These are phyloP conservation scores for Coreius guichenoti DNA, from an alignment of 2,797 vertebrate species.

Conservation along the genomic window DNA sequence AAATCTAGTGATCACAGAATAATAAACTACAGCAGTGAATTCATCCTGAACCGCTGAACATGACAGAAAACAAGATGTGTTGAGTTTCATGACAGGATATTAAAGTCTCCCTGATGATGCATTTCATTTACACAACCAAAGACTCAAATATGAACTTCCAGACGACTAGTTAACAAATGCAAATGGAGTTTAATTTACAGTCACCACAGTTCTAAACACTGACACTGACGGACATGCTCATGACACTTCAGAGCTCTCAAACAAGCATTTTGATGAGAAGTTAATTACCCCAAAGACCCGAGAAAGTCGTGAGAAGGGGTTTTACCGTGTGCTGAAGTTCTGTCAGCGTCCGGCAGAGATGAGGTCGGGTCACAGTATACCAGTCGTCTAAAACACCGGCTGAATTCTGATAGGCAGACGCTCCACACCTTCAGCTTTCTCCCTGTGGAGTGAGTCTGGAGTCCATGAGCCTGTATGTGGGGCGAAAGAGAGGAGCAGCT, in stretches of 20 bases:
- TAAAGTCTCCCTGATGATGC: too few relatives aligned
- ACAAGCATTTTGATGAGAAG: conserved; percentile 15
- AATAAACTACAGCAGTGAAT: too few relatives aligned
- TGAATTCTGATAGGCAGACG: conserved; percentile 37
- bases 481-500: background rate
- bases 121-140: too few relatives aligned
- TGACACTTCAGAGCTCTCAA: background rate
- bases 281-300: conserved; percentile 7
- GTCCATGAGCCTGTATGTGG: background rate
- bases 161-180: background rate
- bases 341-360: background rate
- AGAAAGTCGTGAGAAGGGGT: background rate
- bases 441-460: background rate
- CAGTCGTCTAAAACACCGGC: background rate
- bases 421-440: background rate
- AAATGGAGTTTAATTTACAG: background rate
- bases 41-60: too few relatives aligned
- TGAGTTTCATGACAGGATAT: too few relatives aligned
- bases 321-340: background rate
- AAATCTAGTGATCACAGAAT: too few relatives aligned
- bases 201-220: background rate
- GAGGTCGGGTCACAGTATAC: conserved; percentile 22
- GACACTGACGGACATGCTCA: background rate
- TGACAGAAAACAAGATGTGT: too few relatives aligned
- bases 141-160: too few relatives aligned